A percentile compares a stretch with the other conserved stretches of the same genome.
phyloP scores from a whole-genome alignment of 2,797 vertebrate species.

The Cyprinodon diabolis region DNA sequence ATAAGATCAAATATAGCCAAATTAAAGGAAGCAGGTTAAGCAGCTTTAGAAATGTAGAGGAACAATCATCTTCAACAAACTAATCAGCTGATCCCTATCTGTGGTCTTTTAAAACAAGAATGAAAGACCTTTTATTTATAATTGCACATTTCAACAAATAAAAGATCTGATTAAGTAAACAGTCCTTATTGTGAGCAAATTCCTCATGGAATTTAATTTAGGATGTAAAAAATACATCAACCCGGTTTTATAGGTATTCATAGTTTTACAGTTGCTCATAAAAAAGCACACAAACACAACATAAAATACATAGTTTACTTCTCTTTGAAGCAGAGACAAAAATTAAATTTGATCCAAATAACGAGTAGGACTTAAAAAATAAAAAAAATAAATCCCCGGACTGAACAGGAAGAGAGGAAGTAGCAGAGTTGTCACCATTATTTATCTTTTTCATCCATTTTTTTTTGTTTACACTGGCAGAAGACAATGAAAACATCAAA shows the following conservation, averaged over 20 bases:
- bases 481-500: constrained; percentile 17
- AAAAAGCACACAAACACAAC: constrained; percentile 27
- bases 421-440: constrained; percentile 17
- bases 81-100: not conserved
- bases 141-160: not conserved
- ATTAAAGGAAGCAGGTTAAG: not conserved
- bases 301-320: constrained; percentile 54
- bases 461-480: constrained; percentile 6
- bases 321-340: constrained; percentile 29
- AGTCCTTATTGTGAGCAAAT: not conserved
- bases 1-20: not conserved
- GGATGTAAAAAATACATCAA: not conserved
- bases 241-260: not conserved
- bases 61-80: not conserved
- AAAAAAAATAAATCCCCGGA: constrained; percentile 46
- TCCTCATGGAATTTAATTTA: not conserved
- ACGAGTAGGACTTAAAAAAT: constrained; percentile 38
- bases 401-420: constrained; percentile 20
- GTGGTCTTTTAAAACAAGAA: not conserved
- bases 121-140: not conserved
- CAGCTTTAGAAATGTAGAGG: not conserved
- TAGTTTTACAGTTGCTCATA: constrained; percentile 8
- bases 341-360: constrained; percentile 26
- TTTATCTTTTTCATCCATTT: constrained; percentile 30
- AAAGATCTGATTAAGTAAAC: not conserved